Evolutionary conservation across 2,113 vertebrate genomes (phyloP), one percentile per base, ranked within the genome.

Genomic region (Toxotes jaculatrix): DNA sequence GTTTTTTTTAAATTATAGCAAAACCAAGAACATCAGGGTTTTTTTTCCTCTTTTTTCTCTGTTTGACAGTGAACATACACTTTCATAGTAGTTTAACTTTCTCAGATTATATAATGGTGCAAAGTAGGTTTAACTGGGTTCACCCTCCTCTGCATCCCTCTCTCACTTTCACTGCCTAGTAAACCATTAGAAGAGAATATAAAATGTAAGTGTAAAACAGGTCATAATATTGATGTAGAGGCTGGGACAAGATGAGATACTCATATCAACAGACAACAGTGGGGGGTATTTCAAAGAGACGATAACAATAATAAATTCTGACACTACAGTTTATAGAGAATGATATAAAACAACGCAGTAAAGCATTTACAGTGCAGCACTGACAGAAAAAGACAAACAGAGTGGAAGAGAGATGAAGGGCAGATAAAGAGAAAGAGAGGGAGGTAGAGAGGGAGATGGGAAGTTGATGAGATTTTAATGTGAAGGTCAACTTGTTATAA

Each of bases 401-500:
- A 62, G 75, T 60, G 19, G 66, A 43, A 84, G 69, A 78, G 51
- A 59, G 73, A 85, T 80, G 78, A 83, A 91, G 83, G 89, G 56
- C 78, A 77, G 77, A 90, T 75, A 56, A 86, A 87, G 87, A 84
- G 49, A 45, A 80, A 79, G 90, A 76, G 87, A 80, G 62, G 78
- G 78, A 90, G 83, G 74, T 21, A 47, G 57, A 74, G 83, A 77
- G 71, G 80, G 72, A 85, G 63, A 73, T 72, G 66, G n/a, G 66
- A 88, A 89, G 85, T 83, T 93, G 92, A 94, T 93, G 91, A 93
- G 92, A 92, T 93, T 93, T 93, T 92, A 93, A 93, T 92, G 89
- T 92, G 92, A 93, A 94, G 93, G 93, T 94, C 93, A 94, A 92
- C 89, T 89, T 91, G 92, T 93, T 93, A 90, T 87, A 90, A 91